These are phyloP conservation scores for Hippocampus barbouri DNA, from an alignment of 2,113 vertebrate genomes.

Conservation along the genomic window DNA sequence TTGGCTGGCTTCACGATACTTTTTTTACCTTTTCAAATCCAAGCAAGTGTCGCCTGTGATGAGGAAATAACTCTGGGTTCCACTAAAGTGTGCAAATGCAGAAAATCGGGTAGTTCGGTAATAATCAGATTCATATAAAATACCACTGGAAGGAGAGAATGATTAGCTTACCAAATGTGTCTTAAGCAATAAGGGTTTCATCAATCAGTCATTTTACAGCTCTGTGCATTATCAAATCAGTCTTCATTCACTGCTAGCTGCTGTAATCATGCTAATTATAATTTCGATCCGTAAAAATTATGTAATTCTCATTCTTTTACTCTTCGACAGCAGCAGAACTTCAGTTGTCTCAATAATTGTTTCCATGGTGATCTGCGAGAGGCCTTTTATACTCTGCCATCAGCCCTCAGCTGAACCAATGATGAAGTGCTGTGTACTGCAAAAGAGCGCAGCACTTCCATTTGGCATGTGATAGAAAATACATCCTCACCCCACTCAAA, in stretches of 20 bases:
- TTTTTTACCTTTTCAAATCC: neutral
- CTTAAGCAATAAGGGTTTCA: neutral
- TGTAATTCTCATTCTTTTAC: conserved; percentile 7
- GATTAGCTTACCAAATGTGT: neutral
- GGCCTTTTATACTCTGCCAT: conserved; percentile 9
- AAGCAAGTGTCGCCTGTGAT: neutral
- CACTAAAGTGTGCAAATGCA: neutral
- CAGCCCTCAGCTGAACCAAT: conserved; percentile 2
- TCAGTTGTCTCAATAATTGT: conserved; percentile 30
- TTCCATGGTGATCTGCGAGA: conserved; percentile 23
- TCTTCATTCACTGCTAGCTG: neutral
- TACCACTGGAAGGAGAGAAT: neutral
- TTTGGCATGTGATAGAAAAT: conserved; percentile 14
- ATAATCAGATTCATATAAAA: neutral
- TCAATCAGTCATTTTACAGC: conserved; percentile 2
- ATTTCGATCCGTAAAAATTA: conserved; percentile 19
- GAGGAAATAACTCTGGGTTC: neutral
- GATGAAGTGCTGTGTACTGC: conserved; percentile 22
- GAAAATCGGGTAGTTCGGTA: neutral
- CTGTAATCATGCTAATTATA: conserved; percentile 13
- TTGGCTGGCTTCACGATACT: neutral
- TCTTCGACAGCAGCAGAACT: conserved; percentile 34
- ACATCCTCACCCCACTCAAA: neutral
- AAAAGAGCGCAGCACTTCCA: conserved; percentile 18
- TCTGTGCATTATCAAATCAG: neutral